A percentile compares a stretch with the other conserved stretches of the same genome.
These are phyloP conservation scores for Trissolcus japonicus DNA, from an alignment of 2,888 invertebrate genomes.

Conservation along the genomic window DNA sequence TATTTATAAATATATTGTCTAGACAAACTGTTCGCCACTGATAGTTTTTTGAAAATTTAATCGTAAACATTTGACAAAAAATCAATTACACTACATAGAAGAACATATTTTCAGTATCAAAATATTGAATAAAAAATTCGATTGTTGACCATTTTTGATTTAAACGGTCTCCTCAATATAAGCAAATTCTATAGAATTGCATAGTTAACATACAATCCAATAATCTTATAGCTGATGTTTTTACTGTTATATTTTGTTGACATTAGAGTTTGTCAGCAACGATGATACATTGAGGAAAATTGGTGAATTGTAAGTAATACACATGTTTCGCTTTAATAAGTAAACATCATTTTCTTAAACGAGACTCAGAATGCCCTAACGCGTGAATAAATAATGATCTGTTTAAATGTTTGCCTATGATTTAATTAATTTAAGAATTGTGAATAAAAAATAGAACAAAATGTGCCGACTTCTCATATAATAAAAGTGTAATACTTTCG, in stretches of 20 bases:
- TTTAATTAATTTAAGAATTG: slow-evolving; percentile 58
- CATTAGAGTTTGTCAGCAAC: slow-evolving; percentile 11
- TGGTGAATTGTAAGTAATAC: slow-evolving; percentile 23
- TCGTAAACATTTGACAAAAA: too few species aligned
- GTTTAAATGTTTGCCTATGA: slow-evolving; percentile 55
- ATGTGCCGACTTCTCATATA: slow-evolving; percentile 58
- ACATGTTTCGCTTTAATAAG: slow-evolving; percentile 30
- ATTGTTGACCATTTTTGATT: too few species aligned
- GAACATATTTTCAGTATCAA: too few species aligned
- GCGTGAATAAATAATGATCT: slow-evolving; percentile 2
- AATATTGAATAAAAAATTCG: too few species aligned
- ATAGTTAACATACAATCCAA: too few species aligned
- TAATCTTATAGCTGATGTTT: too few species aligned
- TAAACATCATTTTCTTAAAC: slow-evolving; percentile 30
- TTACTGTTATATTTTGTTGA: slow-evolving; percentile 3
- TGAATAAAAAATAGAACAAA: slow-evolving; percentile 31
- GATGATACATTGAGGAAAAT: slow-evolving; percentile 21
- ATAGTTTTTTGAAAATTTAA: too few species aligned
- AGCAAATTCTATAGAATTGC: too few species aligned
- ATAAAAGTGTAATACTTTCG: slow-evolving; percentile 68
- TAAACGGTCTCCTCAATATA: too few species aligned
- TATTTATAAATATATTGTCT: too few species aligned
- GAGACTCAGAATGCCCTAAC: slow-evolving; percentile 15
- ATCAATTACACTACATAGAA: too few species aligned
- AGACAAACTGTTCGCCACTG: too few species aligned